phyloP scores from a whole-genome alignment of 2,797 vertebrate species.

The Gymnoscopelus braueri region DNA sequence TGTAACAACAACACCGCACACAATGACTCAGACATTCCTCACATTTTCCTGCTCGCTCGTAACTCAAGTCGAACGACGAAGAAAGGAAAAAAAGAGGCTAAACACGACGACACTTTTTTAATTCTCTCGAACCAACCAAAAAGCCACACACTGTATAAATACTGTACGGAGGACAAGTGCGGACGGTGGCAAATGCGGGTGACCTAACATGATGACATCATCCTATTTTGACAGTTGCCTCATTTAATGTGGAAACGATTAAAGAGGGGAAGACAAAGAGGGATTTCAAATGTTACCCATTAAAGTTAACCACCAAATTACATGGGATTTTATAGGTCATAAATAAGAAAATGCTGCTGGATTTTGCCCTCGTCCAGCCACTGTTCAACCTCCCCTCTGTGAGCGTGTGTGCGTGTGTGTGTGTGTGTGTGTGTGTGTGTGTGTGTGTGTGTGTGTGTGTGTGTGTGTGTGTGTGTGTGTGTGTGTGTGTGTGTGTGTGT shows the following conservation, averaged over 20 bases:
- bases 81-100: not conserved
- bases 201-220: conserved; percentile 75
- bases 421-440: conserved; percentile 2
- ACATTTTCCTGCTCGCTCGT: conserved; percentile 26
- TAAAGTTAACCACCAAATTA: conserved; percentile 82
- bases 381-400: conserved; percentile 64
- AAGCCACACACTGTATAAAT: conserved; percentile 40
- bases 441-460: conserved; percentile 4
- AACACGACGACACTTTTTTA: not conserved
- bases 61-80: conserved; percentile 25
- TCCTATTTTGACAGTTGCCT: conserved; percentile 74
- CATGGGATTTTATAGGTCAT: conserved; percentile 78
- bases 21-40: conserved; percentile 45
- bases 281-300: conserved; percentile 80
- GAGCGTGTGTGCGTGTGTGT: not conserved
- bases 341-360: conserved; percentile 78
- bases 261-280: conserved; percentile 77
- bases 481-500: not conserved
- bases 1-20: too few species aligned
- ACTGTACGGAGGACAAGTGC: conserved; percentile 51
- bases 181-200: conserved; percentile 67
- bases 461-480: conserved; percentile 27
- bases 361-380: conserved; percentile 72
- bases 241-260: conserved; percentile 78
- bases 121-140: not conserved